These are phyloP conservation scores for Sus cebifrons DNA, from an alignment of 2,797 vertebrate genomes.

Conservation along the genomic window DNA sequence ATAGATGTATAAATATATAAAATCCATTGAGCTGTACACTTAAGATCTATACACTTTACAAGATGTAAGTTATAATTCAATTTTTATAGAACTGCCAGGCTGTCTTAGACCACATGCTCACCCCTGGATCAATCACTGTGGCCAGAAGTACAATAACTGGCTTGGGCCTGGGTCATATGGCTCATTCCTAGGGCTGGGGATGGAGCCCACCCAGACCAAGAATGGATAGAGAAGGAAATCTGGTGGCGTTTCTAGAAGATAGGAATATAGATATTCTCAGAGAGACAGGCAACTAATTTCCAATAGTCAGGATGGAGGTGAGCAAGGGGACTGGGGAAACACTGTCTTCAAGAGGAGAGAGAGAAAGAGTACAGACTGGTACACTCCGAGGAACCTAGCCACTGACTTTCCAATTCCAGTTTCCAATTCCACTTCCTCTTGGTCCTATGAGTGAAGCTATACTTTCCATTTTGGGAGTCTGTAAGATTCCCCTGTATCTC, in stretches of 20 bases:
- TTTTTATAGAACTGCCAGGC: neutral
- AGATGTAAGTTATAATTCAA: neutral
- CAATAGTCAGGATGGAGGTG: neutral
- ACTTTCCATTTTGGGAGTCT: neutral
- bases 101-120: neutral
- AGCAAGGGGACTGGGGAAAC: neutral
- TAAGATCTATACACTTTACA: neutral
- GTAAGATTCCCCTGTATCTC: neutral
- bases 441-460: neutral
- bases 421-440: neutral
- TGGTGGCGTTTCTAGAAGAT: neutral
- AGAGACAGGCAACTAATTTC: neutral
- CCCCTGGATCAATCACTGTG: neutral
- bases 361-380: neutral
- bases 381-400: no score
- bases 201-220: neutral
- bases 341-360: neutral
- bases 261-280: neutral
- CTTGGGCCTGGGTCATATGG: neutral
- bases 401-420: neutral
- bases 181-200: neutral
- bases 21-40: neutral
- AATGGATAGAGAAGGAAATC: neutral
- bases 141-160: neutral
- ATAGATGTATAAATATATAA: neutral